These are phyloP conservation scores for Drosophila athabasca DNA, from an alignment of 1,140 invertebrate genomes.

Conservation along the genomic window DNA sequence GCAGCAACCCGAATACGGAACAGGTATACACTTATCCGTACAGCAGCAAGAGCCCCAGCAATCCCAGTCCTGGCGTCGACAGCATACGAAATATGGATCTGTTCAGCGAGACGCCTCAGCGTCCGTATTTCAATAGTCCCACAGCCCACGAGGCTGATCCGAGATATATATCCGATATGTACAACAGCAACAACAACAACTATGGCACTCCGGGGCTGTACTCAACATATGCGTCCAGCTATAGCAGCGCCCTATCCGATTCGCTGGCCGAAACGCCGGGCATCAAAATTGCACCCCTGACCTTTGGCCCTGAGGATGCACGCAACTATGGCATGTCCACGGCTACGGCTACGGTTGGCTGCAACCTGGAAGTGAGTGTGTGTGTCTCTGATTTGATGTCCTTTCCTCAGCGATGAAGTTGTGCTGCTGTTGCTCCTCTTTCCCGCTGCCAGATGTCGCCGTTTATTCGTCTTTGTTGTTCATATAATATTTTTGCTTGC, in stretches of 20 bases:
- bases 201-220: conserved; percentile 49
- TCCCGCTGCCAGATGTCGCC: conserved; percentile 3
- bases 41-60: too few species aligned
- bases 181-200: conserved; percentile 16
- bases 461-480: conserved; percentile 36
- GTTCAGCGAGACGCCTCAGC: conserved; percentile 41
- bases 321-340: conserved; percentile 21
- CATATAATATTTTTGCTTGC: conserved; percentile 9
- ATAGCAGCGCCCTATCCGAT: conserved; percentile 73
- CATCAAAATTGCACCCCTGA: conserved; percentile 58
- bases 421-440: conserved; percentile 15
- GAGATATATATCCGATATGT: conserved; percentile 14
- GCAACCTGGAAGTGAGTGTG: conserved; percentile 79
- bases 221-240: conserved; percentile 59
- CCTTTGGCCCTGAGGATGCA: conserved; percentile 33
- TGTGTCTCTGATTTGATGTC: too few species aligned
- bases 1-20: conserved; percentile 20
- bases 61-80: conserved; percentile 54
- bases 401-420: conserved; percentile 1
- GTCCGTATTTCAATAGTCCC: conserved; percentile 54
- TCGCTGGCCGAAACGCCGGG: conserved; percentile 75
- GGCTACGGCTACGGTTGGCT: conserved; percentile 31
- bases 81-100: conserved; percentile 75
- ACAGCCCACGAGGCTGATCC: conserved; percentile 39
- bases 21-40: too few species aligned